Percentiles rank a stretch among this genome's conserved stretches.
phyloP scores from a whole-genome alignment of 2,888 invertebrate genomes.

The Camponotus fellah region DNA sequence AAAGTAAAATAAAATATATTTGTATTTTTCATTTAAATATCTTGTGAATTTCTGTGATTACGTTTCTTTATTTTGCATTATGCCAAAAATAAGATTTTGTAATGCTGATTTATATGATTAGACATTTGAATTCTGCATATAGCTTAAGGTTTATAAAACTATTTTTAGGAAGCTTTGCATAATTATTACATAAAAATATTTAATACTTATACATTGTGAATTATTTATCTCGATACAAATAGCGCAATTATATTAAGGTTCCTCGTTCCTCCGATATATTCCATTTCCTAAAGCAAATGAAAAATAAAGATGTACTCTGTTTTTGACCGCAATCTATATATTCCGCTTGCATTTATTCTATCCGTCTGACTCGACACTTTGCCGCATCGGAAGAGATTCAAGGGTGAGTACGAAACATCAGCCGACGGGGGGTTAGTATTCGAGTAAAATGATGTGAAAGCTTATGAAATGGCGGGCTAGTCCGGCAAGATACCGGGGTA shows the following conservation, averaged over 20 bases:
- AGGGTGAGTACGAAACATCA: constrained; percentile 67
- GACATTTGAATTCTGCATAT: not conserved
- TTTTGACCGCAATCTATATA: constrained; percentile 14
- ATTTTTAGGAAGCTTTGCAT: not conserved
- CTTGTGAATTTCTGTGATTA: not conserved
- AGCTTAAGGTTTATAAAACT: not conserved
- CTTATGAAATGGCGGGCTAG: constrained; percentile 76
- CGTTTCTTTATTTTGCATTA: constrained; percentile 2
- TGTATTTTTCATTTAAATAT: not conserved
- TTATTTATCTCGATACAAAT: not conserved
- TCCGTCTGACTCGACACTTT: constrained; percentile 54
- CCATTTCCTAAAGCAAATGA: constrained; percentile 16
- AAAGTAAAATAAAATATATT: not conserved
- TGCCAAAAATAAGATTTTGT: not conserved
- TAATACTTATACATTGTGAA: not conserved
- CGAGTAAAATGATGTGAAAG: constrained; percentile 75
- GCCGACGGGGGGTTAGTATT: constrained; percentile 63
- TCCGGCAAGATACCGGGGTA: constrained; percentile 69
- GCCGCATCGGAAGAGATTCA: constrained; percentile 67
- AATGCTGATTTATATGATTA: not conserved
- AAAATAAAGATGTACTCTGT: constrained; percentile 38
- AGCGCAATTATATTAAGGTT: constrained; percentile 1
- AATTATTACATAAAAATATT: constrained; percentile 12
- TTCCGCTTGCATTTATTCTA: constrained; percentile 46
- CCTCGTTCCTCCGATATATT: not conserved